Percentiles rank a stretch among this genome's conserved stretches.
These are phyloP conservation scores for Bothrops jararaca DNA, from an alignment of 2,113 vertebrate genomes.

Conservation along the genomic window DNA sequence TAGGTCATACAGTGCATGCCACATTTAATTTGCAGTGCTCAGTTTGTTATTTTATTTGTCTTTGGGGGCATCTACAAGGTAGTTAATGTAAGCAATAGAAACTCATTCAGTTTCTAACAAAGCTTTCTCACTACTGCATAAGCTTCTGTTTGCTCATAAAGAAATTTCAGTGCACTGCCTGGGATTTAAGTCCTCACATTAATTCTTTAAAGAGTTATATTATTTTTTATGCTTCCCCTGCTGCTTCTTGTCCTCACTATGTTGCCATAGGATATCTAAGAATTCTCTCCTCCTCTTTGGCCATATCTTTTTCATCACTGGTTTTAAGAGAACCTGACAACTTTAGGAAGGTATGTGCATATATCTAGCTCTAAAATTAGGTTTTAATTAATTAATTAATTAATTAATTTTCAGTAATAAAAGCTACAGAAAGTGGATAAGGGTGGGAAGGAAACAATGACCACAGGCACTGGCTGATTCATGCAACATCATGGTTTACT, in stretches of 20 bases:
- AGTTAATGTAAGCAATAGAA: background rate
- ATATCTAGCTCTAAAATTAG: background rate
- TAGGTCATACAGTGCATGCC: slow-evolving; percentile 8
- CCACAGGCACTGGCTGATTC: background rate
- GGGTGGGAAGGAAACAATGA: background rate
- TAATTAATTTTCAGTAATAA: slow-evolving; percentile 7
- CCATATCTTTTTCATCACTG: background rate
- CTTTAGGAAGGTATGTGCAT: background rate
- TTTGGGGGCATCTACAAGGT: background rate
- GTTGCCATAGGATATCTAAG: slow-evolving; percentile 34
- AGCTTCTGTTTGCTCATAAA: background rate
- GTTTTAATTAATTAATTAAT: background rate
- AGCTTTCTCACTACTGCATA: background rate
- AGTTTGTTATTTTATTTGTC: background rate
- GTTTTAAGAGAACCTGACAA: background rate
- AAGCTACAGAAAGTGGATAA: background rate
- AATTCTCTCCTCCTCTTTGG: slow-evolving; percentile 1
- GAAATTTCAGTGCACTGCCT: background rate
- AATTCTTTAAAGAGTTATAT: slow-evolving; percentile 21
- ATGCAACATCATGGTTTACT: background rate
- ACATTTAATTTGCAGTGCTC: background rate
- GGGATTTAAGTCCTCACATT: slow-evolving; percentile 34
- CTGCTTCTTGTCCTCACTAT: slow-evolving; percentile 19
- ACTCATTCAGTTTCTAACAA: background rate
- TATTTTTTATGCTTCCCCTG: slow-evolving; percentile 3